These are phyloP conservation scores for Thalassophryne amazonica DNA, from an alignment of 2,797 vertebrate genomes.

Conservation along the genomic window DNA sequence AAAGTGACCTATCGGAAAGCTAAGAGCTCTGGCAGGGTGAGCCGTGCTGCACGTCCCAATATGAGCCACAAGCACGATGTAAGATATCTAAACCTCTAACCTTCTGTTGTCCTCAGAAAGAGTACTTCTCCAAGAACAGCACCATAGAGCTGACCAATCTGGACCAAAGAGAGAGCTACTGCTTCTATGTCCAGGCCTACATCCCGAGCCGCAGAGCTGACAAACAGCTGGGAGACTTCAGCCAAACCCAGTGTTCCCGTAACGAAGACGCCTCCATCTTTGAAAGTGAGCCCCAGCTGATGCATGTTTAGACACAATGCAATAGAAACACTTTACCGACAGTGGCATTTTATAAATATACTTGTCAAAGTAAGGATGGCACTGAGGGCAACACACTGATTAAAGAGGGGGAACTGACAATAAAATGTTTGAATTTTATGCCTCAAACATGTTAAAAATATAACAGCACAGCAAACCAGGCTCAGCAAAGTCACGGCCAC, in stretches of 20 bases:
- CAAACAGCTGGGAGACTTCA: constrained; percentile 77
- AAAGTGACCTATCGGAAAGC: constrained; percentile 83
- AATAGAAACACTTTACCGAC: too few relatives aligned
- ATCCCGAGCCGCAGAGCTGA: constrained; percentile 60
- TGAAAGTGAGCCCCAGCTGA: constrained; percentile 75
- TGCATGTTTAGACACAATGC: neutral
- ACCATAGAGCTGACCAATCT: constrained; percentile 65
- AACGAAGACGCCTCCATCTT: constrained; percentile 5
- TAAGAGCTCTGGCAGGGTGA: constrained; percentile 88
- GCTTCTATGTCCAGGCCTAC: constrained; percentile 82
- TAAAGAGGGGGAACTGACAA: too few relatives aligned
- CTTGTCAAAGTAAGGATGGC: too few relatives aligned
- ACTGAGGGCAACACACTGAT: too few relatives aligned
- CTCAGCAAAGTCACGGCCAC: too few relatives aligned
- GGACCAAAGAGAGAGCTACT: constrained; percentile 84
- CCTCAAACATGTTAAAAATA: too few relatives aligned
- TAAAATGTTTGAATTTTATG: too few relatives aligned
- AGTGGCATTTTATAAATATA: too few relatives aligned
- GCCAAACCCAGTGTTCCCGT: constrained; percentile 59
- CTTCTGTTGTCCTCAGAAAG: constrained; percentile 76
- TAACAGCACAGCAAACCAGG: too few relatives aligned
- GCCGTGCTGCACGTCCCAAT: neutral
- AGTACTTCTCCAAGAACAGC: constrained; percentile 42
- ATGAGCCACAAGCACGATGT: too few relatives aligned
- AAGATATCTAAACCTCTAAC: neutral